Evolutionary conservation across 2,888 invertebrate species (phyloP), one percentile per base, ranked within the genome.

Genomic region (Hymenopus coronatus): DNA sequence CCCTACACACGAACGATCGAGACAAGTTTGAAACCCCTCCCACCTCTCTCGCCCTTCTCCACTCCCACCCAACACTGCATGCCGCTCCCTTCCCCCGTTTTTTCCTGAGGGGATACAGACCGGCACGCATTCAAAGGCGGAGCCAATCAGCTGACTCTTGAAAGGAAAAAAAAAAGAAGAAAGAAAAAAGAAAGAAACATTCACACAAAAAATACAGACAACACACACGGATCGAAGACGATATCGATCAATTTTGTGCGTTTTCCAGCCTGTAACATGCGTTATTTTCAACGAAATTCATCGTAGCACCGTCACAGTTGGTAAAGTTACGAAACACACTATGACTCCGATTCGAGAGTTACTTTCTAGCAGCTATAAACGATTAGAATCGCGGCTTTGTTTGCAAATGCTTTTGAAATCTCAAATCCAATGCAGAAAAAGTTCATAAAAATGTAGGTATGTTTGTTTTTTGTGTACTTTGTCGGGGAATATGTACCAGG

Each of bases 131-230:
- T 82, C 87, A 84, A 82, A 84, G 70, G 82, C 84, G 30, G 33
- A 54, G 81, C 88, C 83, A 86, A 54, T 70, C 70, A 89, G 89
- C 89, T 89, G 89, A 85, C 88, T 85, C 70, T 30, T 85, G 84
- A 82, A 82, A 46, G 82, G 25, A 20, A 70, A 28, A 82, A 83
- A n/a, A 25, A 25, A 54, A 54, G 20, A 20, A 15, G 20, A 54
- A 54, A 54, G 54, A 70, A 25, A 20, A n/a, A 83, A 83, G 28
- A 83, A 83, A 30, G 30, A 83, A 83, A 83, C 15, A n/a, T 20
- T 83, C 30, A 28, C 15, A 83, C 83, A 30, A 84, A 28, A 84
- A 28, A 30, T 84, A 20, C 28, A 84, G 27, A 84, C 33, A 28
- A 84, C 33, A 28, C 12, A 28, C 27, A 86, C 27, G 30, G 30